Evolutionary conservation across 2,113 vertebrate species (phyloP).

Genomic region (Hystrix brachyura): DNA sequence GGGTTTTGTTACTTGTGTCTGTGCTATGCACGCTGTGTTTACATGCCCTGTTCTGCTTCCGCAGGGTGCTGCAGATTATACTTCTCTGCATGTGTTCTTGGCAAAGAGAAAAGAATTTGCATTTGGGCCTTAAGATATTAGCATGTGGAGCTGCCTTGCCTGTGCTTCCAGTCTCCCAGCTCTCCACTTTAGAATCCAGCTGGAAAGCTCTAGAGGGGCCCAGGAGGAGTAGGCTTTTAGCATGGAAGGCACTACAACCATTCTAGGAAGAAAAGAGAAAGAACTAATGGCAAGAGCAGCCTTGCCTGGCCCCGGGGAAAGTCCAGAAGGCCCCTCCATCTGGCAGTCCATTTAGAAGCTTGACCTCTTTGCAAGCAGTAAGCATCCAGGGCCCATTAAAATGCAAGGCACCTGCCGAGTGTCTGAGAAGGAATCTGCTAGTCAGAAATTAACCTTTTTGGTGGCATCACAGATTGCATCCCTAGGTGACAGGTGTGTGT

Average conservation of each 20-base stretch:
- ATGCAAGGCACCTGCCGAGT: slow-evolving; percentile 71
- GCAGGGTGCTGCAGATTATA: neutral
- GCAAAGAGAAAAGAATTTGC: slow-evolving; percentile 48
- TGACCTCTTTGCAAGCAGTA: slow-evolving; percentile 79
- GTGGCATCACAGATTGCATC: neutral
- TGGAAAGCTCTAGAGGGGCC: neutral
- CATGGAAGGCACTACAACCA: neutral
- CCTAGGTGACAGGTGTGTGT: neutral
- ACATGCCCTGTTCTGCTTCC: neutral
- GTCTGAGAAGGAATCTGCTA: slow-evolving; percentile 50
- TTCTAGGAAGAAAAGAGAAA: slow-evolving; percentile 45
- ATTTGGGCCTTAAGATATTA: slow-evolving; percentile 59
- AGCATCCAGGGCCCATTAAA: slow-evolving; percentile 64
- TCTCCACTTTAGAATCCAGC: slow-evolving; percentile 38
- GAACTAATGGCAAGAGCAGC: slow-evolving; percentile 13
- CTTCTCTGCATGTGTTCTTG: slow-evolving; percentile 40
- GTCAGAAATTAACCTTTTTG: slow-evolving; percentile 60
- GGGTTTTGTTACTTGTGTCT: neutral
- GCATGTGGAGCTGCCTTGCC: neutral
- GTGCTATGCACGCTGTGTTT: no score
- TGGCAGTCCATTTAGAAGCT: slow-evolving; percentile 74
- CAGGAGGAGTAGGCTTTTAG: slow-evolving; percentile 39
- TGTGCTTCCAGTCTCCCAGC: neutral
- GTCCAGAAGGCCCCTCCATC: slow-evolving; percentile 81
- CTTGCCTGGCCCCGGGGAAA: slow-evolving; percentile 49